phyloP scores from a whole-genome alignment of 2,113 vertebrate species.

The Etia nguti region DNA sequence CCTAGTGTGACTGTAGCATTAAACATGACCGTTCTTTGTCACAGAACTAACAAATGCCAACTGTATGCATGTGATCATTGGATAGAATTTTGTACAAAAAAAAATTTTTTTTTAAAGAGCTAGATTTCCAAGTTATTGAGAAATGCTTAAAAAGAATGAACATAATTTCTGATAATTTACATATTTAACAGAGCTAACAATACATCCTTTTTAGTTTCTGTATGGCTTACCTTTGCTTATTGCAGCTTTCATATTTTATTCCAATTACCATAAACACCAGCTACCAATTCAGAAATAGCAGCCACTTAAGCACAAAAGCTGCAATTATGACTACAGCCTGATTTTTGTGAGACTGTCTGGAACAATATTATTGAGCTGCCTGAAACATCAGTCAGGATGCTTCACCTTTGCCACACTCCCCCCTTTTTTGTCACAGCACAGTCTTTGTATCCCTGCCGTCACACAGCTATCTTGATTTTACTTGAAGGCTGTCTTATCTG shows the following conservation, averaged over 20 bases:
- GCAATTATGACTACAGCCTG: not conserved
- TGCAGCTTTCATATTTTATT: not conserved
- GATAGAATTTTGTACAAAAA: not conserved
- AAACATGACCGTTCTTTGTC: not conserved
- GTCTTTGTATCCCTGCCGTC: not conserved
- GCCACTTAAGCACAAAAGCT: not conserved
- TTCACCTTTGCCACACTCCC: not conserved
- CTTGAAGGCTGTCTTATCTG: rapidly evolving
- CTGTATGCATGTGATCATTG: not conserved
- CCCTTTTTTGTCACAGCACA: not conserved
- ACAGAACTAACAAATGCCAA: not conserved
- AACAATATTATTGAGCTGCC: not conserved
- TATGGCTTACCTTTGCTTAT: not conserved
- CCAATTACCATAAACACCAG: not conserved
- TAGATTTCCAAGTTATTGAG: not conserved
- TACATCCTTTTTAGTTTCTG: not conserved
- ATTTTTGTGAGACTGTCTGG: not conserved
- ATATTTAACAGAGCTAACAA: not conserved
- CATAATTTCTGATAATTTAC: not conserved
- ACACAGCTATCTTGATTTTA: not conserved
- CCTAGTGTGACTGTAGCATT: not conserved
- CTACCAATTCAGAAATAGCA: not conserved
- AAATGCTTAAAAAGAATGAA: not conserved
- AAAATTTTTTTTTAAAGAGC: not conserved
- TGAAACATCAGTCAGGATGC: not conserved